These are phyloP conservation scores for Pollenia angustigena DNA, from an alignment of 2,888 invertebrate species.

Conservation along the genomic window DNA sequence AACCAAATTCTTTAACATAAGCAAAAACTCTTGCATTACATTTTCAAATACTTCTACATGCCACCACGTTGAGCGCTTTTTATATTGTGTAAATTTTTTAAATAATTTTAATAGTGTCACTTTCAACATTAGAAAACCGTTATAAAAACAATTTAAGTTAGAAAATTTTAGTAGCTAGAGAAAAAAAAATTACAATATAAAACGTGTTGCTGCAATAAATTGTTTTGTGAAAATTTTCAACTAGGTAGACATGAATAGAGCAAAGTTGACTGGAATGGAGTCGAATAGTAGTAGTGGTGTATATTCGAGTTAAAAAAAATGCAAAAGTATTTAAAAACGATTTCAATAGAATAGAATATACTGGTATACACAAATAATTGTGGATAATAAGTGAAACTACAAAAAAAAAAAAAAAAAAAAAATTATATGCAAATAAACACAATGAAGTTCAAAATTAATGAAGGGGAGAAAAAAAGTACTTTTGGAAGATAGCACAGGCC, in stretches of 20 bases:
- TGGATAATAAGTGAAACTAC: not conserved
- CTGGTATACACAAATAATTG: not conserved
- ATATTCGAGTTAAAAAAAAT: constrained; percentile 4
- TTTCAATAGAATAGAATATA: constrained; percentile 3
- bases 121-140: constrained; percentile 67
- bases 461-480: too few species aligned
- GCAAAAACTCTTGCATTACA: not conserved
- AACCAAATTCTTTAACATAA: not conserved
- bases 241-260: constrained; percentile 35
- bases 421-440: not conserved
- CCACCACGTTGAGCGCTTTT: constrained; percentile 9
- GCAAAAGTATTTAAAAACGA: constrained; percentile 7
- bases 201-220: constrained; percentile 47
- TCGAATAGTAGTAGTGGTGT: not conserved
- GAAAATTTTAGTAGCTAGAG: constrained; percentile 1
- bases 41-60: constrained; percentile 3
- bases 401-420: not conserved
- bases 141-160: constrained; percentile 61
- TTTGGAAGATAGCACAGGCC: too few species aligned
- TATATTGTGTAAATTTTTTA: constrained; percentile 26
- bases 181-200: constrained; percentile 3
- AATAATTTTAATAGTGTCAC: constrained; percentile 68
- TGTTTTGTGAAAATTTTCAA: constrained; percentile 39
- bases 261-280: constrained; percentile 36
- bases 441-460: not conserved